Percentiles rank a stretch among this genome's conserved stretches.
Evolutionary conservation across 2,797 vertebrate genomes (phyloP).

Genomic region (Aplochiton taeniatus): DNA sequence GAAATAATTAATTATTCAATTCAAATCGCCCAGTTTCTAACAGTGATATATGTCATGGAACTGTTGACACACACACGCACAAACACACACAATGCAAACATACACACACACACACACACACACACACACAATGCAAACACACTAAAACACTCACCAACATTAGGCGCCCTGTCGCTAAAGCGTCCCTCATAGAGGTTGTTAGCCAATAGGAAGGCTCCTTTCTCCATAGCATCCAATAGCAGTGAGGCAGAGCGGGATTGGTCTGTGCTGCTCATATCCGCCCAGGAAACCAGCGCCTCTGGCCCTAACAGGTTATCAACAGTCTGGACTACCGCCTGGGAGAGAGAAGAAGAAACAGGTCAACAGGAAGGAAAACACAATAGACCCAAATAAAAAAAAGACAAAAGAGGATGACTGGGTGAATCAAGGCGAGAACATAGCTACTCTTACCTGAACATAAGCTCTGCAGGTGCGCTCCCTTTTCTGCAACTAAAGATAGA

Average conservation of each 20-base stretch:
- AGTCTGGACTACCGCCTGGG: slow-evolving; percentile 69
- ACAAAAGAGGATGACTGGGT: no score
- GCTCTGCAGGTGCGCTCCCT: slow-evolving; percentile 87
- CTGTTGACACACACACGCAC: slow-evolving; percentile 1
- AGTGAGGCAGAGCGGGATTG: slow-evolving; percentile 70
- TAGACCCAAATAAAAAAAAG: not conserved
- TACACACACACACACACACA: slow-evolving; percentile 7
- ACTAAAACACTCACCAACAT: slow-evolving; percentile 61
- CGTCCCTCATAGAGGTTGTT: slow-evolving; percentile 77
- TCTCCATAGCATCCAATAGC: slow-evolving; percentile 69
- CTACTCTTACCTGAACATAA: slow-evolving; percentile 84
- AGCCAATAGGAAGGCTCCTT: slow-evolving; percentile 72
- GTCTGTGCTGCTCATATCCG: slow-evolving; percentile 64
- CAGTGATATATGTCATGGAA: no score
- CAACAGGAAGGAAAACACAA: not conserved
- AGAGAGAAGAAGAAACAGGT: not conserved
- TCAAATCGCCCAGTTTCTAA: no score
- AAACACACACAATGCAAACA: slow-evolving; percentile 7
- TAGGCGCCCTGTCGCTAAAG: slow-evolving; percentile 76
- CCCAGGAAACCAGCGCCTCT: slow-evolving; percentile 72
- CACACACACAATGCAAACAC: not conserved
- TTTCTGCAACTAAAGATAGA: slow-evolving; percentile 83
- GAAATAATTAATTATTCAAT: no score
- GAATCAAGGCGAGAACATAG: no score
- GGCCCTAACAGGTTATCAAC: slow-evolving; percentile 71